A percentile compares a stretch with the other conserved stretches of the same genome.
Evolutionary conservation across 2,888 invertebrate genomes (phyloP).

Genomic region (Eledone cirrhosa): DNA sequence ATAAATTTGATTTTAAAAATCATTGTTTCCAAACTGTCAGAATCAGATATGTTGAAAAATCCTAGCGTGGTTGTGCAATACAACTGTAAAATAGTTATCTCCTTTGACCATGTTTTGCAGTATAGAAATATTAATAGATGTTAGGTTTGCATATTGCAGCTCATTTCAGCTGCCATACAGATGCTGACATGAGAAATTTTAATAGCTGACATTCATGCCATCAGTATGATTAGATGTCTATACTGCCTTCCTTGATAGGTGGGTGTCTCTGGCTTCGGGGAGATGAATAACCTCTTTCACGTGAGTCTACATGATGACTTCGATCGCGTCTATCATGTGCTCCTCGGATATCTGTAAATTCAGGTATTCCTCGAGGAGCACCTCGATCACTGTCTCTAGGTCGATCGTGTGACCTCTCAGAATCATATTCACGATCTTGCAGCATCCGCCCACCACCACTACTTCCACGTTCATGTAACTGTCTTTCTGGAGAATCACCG

Average conservation of each 20-base stretch:
- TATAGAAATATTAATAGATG: constrained; percentile 10
- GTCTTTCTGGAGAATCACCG: constrained; percentile 33
- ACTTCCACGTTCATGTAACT: constrained; percentile 29
- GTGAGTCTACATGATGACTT: constrained; percentile 38
- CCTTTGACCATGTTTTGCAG: too few relatives aligned
- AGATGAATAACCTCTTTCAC: constrained; percentile 40
- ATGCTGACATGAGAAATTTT: constrained; percentile 19
- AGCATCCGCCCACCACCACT: constrained; percentile 32
- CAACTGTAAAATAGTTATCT: too few relatives aligned
- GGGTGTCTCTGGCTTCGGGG: constrained; percentile 44
- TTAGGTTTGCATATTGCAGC: constrained; percentile 21
- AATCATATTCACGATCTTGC: constrained; percentile 31
- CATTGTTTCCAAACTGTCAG: too few relatives aligned
- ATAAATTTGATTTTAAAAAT: too few relatives aligned
- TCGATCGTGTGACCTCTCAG: constrained; percentile 35
- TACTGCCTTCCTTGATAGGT: constrained; percentile 56
- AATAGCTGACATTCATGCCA: constrained; percentile 15
- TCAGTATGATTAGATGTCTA: constrained; percentile 50
- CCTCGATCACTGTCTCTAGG: constrained; percentile 36
- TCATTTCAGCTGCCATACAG: constrained; percentile 16
- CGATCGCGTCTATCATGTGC: constrained; percentile 38
- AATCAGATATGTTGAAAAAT: too few relatives aligned
- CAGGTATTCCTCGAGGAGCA: constrained; percentile 38
- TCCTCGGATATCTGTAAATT: constrained; percentile 42
- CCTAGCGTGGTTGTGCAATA: too few relatives aligned